A percentile compares a stretch with the other conserved stretches of the same genome.
phyloP scores from a whole-genome alignment of 2,888 invertebrate genomes.

The Eilema sororculum region DNA sequence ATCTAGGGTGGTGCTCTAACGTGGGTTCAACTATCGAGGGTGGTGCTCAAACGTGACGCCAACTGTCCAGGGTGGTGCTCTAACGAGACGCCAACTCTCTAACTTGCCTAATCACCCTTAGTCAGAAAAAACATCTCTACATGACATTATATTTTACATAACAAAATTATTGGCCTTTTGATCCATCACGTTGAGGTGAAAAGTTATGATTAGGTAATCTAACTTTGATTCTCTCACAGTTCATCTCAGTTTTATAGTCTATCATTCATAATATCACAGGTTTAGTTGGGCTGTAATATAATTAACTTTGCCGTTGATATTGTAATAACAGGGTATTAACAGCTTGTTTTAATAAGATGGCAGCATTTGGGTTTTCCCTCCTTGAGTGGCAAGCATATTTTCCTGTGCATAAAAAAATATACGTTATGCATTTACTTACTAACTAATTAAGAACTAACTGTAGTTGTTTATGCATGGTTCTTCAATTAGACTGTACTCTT shows the following conservation, averaged over 20 bases:
- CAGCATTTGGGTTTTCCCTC: not conserved
- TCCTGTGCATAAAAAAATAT: not conserved
- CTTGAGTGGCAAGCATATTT: not conserved
- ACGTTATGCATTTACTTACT: not conserved
- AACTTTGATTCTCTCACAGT: slow-evolving; percentile 13
- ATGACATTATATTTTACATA: not conserved
- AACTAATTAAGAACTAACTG: not conserved
- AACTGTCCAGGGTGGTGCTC: too few relatives aligned
- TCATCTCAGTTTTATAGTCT: slow-evolving; percentile 12
- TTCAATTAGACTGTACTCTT: too few relatives aligned
- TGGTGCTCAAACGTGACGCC: too few relatives aligned
- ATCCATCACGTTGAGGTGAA: not conserved
- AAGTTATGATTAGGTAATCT: slow-evolving; percentile 19
- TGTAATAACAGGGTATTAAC: not conserved
- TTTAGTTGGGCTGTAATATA: not conserved
- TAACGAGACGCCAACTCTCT: too few relatives aligned
- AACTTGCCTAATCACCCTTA: not conserved
- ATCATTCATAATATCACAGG: not conserved
- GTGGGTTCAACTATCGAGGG: too few relatives aligned
- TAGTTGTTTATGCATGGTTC: not conserved
- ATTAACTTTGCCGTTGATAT: not conserved
- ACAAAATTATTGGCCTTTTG: slow-evolving; percentile 1
- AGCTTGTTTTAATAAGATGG: not conserved
- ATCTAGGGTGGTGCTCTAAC: too few relatives aligned
- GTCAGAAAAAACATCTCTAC: not conserved